Evolutionary conservation across 2,888 invertebrate genomes (phyloP), one percentile per base, ranked within the genome.

Genomic region (Pseudolycoriella hygida): DNA sequence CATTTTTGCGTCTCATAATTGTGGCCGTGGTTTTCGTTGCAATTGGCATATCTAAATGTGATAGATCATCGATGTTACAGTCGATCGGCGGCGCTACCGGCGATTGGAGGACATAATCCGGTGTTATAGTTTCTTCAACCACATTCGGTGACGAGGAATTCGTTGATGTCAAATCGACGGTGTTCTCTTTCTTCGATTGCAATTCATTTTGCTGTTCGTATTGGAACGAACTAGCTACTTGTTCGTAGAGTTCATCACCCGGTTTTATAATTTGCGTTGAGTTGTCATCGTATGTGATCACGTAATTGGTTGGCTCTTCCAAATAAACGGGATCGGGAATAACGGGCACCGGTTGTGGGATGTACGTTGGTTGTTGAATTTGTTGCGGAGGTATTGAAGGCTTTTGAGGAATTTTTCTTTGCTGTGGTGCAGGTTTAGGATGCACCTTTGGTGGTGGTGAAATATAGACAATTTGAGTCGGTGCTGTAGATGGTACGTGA

Each of bases 381-480:
- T 19, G 34, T 34, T 34, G 17, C 18, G 25, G 8, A 25, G 25
- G 25, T 25, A 25, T 8, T 25, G 25, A 25, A 25, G 25, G 25
- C 25, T 25, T 25, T 25, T 25, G 25, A 25, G 25, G 32, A n/a
- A 30, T 15, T 25, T 42, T 42, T n/a, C 19, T 12, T 43, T 43
- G 34, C 10, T 34, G 34, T 37, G 34, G 11, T 25, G 19, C 40
- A 6, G 19, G 8, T 19, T 12, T 45, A 40, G 52, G 46, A 49
- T 54, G 46, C 50, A 43, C 44, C 44, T 18, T 19, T 42, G 47
- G 3, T 40, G 40, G 12, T 40, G 40, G 8, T 40, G 40, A 17
- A 25, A 38, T 50, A 40, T 54, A 55, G 31, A 54, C 55, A 50
- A 55, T 54, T n/a, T 55, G 54, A 38, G 55, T 52, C 19, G 57